Percentiles rank a stretch among this genome's conserved stretches.
Conservation (phyloP, 1,140 invertebrate genomes). For the Dendroctonus valens region DNA sequence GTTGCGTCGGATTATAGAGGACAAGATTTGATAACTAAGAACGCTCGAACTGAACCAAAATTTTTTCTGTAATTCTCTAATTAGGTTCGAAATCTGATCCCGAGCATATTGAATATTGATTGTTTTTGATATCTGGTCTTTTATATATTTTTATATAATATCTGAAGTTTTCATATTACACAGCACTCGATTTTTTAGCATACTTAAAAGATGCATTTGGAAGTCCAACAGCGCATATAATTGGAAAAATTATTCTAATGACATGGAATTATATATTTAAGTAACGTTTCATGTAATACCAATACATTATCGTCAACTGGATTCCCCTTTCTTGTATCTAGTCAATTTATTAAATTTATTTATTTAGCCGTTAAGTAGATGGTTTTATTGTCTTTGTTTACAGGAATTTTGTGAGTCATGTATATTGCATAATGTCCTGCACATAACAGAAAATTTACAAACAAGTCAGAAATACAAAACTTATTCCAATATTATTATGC, state of each 20-base stretch:
- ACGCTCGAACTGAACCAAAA: no score
- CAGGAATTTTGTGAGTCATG: no score
- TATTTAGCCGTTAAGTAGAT: not conserved
- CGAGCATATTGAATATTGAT: no score
- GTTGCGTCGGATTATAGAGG: no score
- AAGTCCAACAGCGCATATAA: slow-evolving; percentile 9
- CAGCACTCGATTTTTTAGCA: not conserved
- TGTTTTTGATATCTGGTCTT: not conserved
- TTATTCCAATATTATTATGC: no score
- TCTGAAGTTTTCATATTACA: not conserved
- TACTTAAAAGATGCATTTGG: not conserved
- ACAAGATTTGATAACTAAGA: no score
- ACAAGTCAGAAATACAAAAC: no score
- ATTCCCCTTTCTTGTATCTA: not conserved
- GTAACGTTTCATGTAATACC: slow-evolving; percentile 9
- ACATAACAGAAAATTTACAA: no score
- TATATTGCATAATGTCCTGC: no score
- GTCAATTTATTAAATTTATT: not conserved
- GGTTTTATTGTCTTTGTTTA: not conserved
- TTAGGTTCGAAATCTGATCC: no score
- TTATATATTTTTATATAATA: no score
- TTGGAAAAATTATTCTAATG: slow-evolving; percentile 6
- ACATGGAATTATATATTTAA: slow-evolving; percentile 12
- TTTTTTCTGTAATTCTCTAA: no score
- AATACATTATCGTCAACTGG: not conserved